phyloP scores from a whole-genome alignment of 2,888 invertebrate species.

The Agrochola lychnidis region DNA sequence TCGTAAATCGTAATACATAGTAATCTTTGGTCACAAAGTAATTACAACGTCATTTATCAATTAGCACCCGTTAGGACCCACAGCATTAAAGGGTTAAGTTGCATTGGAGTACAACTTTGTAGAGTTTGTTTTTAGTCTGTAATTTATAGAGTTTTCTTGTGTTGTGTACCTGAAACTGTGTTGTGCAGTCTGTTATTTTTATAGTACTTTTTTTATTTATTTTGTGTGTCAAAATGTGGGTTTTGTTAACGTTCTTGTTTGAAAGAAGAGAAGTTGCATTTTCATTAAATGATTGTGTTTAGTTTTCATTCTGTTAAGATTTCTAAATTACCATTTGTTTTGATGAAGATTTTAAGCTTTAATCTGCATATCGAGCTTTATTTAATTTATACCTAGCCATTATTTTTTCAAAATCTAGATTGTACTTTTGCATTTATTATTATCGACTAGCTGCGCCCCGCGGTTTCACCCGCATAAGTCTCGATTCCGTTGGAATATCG shows the following conservation, averaged over 20 bases:
- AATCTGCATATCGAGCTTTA: too few species aligned
- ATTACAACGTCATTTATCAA: slow-evolving; percentile 9
- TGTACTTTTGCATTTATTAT: neutral
- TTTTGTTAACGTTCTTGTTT: neutral
- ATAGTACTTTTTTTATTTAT: neutral
- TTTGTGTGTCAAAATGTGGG: neutral
- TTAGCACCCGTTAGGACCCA: neutral
- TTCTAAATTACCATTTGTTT: neutral
- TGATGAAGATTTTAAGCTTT: too few species aligned
- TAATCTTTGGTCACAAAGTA: neutral
- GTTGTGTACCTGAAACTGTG: neutral
- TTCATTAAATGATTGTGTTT: neutral
- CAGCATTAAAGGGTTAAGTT: slow-evolving; percentile 27
- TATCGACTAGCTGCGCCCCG: too few species aligned
- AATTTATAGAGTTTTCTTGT: slow-evolving; percentile 7
- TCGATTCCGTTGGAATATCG: too few species aligned
- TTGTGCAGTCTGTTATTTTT: neutral
- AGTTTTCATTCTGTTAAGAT: neutral
- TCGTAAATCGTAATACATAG: too few species aligned
- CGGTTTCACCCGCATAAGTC: too few species aligned
- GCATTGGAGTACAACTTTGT: neutral
- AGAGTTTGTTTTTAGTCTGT: slow-evolving; percentile 6
- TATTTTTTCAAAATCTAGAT: neutral
- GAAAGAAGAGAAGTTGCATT: neutral
- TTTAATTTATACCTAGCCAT: neutral